Evolutionary conservation across 2,797 vertebrate species (phyloP), one percentile per base, ranked within the genome.

Genomic region (Oryzias sinensis): DNA sequence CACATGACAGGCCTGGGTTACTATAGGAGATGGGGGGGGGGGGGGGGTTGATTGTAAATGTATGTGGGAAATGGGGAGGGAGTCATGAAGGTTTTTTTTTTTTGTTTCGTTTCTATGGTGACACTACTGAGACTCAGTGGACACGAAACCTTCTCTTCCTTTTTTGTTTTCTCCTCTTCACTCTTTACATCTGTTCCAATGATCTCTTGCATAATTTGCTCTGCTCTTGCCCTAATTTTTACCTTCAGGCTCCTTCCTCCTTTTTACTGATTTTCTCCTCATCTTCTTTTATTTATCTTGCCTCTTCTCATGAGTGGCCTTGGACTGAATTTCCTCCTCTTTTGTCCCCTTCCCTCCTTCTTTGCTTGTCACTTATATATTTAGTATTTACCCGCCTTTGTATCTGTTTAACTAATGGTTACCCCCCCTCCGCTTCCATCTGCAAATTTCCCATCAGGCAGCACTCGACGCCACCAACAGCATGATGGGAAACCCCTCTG

Each of bases 331-430:
- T 15, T 37, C 33, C 4, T 18, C 17, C 43, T 27, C 3, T 16
- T 1, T 56, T 22, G 17, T 43, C 14, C 43, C 8, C 46, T 40
- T 42, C n/a, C 45, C n/a, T 1, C 40, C 22, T 46, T 45, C 8
- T 40, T 37, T 8, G 4, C 33, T 25, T 71, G 56, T 58, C 53
- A 57, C 70, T 11, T 53, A 24, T 65, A 47, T 79, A 51, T 83
- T 66, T 52, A 60, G 16, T 79, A 61, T 82, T 82, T 70, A 74
- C 73, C 70, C 43, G 46, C 57, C 62, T 75, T 57, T 56, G 58
- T 74, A 72, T 83, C 86, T 74, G 79, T 86, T 88, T 79, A 71
- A 80, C 72, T 83, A 82, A 87, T 80, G 79, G 74, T 72, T 63
- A 51, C 53, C 54, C 6, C 3, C 85, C 8, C 9, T 18, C 18